Evolutionary conservation across 2,113 vertebrate genomes (phyloP).

Genomic region (Spea bombifrons): DNA sequence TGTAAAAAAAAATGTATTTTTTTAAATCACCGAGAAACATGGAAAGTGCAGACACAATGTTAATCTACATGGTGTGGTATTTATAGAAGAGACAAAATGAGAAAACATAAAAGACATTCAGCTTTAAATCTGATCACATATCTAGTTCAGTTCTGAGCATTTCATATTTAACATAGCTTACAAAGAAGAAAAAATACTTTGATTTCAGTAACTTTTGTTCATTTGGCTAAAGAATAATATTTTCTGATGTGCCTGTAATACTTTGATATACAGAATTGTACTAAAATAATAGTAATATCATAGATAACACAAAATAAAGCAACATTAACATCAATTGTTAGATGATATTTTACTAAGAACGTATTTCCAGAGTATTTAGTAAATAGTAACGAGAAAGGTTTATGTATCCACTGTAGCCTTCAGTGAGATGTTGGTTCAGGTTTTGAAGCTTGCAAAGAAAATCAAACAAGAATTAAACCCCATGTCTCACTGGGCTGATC

Average conservation of each 20-base stretch:
- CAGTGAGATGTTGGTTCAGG: too few species aligned
- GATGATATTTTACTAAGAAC: slow-evolving; percentile 58
- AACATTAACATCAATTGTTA: slow-evolving; percentile 59
- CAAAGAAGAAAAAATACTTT: slow-evolving; percentile 59
- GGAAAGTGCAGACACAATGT: slow-evolving; percentile 70
- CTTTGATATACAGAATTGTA: slow-evolving; percentile 58
- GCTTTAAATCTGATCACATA: slow-evolving; percentile 75
- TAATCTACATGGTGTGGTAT: slow-evolving; percentile 65
- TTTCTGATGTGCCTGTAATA: slow-evolving; percentile 61
- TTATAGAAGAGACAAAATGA: slow-evolving; percentile 63
- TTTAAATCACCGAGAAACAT: slow-evolving; percentile 66
- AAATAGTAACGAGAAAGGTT: slow-evolving; percentile 18
- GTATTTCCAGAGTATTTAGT: slow-evolving; percentile 51
- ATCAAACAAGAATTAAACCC: too few species aligned
- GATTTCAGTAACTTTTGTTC: slow-evolving; percentile 65
- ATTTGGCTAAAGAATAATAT: slow-evolving; percentile 62
- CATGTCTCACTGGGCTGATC: too few species aligned
- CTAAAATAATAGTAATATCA: slow-evolving; percentile 50
- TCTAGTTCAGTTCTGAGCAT: slow-evolving; percentile 79
- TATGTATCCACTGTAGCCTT: background rate
- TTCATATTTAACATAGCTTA: slow-evolving; percentile 68
- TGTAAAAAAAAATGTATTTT: slow-evolving; percentile 64
- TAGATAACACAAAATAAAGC: slow-evolving; percentile 53
- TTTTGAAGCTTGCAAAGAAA: too few species aligned
- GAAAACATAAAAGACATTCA: slow-evolving; percentile 67